A percentile compares a stretch with the other conserved stretches of the same genome.
Evolutionary conservation across 2,113 vertebrate species (phyloP).

Genomic region (Eira barbara): DNA sequence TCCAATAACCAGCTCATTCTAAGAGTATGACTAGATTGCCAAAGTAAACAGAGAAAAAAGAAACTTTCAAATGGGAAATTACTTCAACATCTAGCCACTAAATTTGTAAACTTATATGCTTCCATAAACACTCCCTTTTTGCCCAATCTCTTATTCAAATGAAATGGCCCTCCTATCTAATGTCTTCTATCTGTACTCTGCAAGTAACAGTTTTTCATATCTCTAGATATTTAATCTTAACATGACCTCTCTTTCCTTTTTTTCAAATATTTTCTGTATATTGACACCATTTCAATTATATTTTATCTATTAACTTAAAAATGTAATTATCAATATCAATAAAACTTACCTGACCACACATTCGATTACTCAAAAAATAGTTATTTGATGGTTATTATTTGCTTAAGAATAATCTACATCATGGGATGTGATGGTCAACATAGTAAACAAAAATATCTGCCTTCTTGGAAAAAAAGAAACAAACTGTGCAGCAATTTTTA

Average conservation of each 20-base stretch:
- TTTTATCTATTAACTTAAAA: background rate
- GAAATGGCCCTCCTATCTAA: background rate
- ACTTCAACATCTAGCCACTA: background rate
- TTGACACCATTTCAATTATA: background rate
- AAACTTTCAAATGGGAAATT: background rate
- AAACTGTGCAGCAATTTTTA: background rate
- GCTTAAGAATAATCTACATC: background rate
- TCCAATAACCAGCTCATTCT: background rate
- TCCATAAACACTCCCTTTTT: background rate
- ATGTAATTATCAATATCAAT: background rate
- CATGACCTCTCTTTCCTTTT: background rate
- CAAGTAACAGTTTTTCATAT: background rate
- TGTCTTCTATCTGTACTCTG: background rate
- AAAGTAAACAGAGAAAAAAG: background rate
- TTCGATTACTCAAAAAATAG: background rate
- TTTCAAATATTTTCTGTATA: background rate
- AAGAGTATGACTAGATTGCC: background rate
- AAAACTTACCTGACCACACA: background rate
- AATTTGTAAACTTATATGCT: background rate
- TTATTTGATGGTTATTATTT: background rate
- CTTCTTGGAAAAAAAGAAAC: background rate
- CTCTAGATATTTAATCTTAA: background rate
- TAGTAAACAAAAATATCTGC: background rate
- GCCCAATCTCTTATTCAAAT: background rate
- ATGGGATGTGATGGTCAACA: background rate